Conservation (phyloP, 1,140 invertebrate species). For the Brachionus angularis region DNA sequence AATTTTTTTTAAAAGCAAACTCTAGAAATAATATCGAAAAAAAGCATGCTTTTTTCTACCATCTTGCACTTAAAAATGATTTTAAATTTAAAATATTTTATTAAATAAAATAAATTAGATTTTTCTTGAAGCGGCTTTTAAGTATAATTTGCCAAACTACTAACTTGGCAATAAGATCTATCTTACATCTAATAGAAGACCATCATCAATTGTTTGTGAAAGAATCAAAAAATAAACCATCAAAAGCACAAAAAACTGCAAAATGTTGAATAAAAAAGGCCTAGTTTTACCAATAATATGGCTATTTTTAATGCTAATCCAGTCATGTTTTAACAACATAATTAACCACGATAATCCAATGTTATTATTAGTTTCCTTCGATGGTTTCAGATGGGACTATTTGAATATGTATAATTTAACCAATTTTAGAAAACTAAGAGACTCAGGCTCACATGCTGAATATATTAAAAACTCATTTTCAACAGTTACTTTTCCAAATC, state of each 20-base stretch:
- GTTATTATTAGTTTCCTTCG: conserved; percentile 56
- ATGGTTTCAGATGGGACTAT: conserved; percentile 58
- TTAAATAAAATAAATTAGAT: not conserved
- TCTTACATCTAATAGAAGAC: not conserved
- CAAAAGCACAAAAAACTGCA: no score
- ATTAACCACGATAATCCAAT: not conserved
- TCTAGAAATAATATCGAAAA: not conserved
- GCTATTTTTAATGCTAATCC: not conserved
- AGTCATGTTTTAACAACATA: not conserved
- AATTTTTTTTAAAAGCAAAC: not conserved
- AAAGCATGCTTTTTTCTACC: not conserved
- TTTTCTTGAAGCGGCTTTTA: no score
- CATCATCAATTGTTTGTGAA: not conserved
- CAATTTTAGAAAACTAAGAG: conserved; percentile 52
- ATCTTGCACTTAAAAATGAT: no score
- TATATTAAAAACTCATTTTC: conserved; percentile 63
- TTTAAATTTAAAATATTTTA: not conserved
- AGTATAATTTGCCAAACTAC: no score
- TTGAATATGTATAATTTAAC: conserved; percentile 48
- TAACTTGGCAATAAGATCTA: not conserved
- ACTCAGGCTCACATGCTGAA: conserved; percentile 50
- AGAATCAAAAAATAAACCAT: no score
- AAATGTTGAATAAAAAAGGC: not conserved
- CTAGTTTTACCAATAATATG: not conserved
- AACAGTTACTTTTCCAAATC: conserved; percentile 75